phyloP scores from a whole-genome alignment of 2,113 vertebrate species.

The Prietella phreatophila region DNA sequence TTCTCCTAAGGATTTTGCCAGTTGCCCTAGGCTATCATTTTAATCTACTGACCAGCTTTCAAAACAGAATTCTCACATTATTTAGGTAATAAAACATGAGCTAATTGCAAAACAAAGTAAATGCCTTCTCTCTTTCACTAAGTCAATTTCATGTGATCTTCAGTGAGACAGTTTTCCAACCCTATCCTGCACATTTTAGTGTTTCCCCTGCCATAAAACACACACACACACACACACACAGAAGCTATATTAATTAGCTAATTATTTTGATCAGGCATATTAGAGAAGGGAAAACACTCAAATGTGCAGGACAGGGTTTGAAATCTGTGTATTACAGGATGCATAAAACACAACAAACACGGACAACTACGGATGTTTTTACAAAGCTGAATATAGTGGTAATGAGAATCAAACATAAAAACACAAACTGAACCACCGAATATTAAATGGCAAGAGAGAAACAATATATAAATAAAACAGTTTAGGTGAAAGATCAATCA shows the following conservation, averaged over 20 bases:
- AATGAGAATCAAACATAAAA: not conserved
- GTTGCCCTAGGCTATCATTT: conserved; percentile 12
- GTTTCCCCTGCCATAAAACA: not conserved
- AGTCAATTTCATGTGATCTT: not conserved
- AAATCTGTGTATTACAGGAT: not conserved
- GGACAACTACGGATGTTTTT: not conserved
- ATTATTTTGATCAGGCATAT: not conserved
- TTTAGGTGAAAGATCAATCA: not conserved
- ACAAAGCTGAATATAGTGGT: not conserved
- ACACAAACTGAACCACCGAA: not conserved
- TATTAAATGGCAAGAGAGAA: conserved; percentile 17
- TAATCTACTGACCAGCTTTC: not conserved
- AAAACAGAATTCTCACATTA: conserved; percentile 3
- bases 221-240: not conserved
- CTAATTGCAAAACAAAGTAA: not conserved
- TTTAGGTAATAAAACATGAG: not conserved
- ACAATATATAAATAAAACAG: not conserved
- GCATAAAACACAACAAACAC: not conserved
- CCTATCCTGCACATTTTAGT: not conserved
- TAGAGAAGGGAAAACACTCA: not conserved
- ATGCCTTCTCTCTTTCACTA: not conserved
- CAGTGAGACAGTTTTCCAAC: not conserved
- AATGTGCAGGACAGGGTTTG: not conserved
- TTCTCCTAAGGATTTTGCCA: not conserved
- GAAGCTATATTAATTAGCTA: not conserved